phyloP scores from a whole-genome alignment of 2,797 vertebrate genomes.

The Paguma larvata region DNA sequence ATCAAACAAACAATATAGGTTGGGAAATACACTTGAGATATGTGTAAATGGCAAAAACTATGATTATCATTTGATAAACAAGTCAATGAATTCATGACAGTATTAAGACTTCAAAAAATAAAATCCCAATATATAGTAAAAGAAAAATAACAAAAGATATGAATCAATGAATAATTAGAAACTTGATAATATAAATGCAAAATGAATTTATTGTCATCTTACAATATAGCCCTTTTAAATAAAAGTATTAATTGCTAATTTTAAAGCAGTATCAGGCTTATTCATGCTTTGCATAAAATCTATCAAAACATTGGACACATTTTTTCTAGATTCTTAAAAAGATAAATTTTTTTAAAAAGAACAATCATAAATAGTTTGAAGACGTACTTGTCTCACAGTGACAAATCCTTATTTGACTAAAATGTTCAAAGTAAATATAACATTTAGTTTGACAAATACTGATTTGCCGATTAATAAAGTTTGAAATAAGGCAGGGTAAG shows the following conservation, averaged over 20 bases:
- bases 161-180: not conserved
- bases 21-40: not conserved
- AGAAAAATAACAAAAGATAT: not conserved
- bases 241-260: slow-evolving; percentile 8
- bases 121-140: not conserved
- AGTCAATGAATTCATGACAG: not conserved
- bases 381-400: not conserved
- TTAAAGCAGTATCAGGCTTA: not conserved
- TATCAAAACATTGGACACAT: slow-evolving; percentile 16
- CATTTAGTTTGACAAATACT: not conserved
- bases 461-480: not conserved
- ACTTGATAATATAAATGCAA: not conserved
- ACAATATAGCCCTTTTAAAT: not conserved
- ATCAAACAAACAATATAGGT: not conserved
- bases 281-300: not conserved
- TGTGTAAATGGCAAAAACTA: not conserved
- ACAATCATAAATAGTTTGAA: not conserved
- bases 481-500: not conserved
- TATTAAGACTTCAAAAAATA: not conserved
- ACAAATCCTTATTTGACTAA: not conserved
- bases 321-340: not conserved
- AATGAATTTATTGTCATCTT: not conserved
- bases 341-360: not conserved
- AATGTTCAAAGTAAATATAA: not conserved
- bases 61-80: not conserved